Evolutionary conservation across 2,113 vertebrate genomes (phyloP).

Genomic region (Mustela lutreola): DNA sequence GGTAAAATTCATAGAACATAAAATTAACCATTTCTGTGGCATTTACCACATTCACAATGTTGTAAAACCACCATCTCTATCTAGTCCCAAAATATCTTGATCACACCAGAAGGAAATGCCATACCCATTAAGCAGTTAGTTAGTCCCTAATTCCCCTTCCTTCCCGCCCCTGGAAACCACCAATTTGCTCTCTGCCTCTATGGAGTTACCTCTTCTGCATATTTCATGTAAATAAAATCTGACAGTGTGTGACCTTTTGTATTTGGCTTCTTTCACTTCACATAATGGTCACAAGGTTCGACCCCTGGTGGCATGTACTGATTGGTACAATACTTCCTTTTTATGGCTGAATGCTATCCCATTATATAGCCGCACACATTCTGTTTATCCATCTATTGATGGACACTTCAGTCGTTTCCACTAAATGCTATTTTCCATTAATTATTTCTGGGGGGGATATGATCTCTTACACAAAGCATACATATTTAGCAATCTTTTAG

Average conservation of each 20-base stretch:
- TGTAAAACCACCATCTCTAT: background rate
- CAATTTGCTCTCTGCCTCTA: background rate
- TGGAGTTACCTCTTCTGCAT: background rate
- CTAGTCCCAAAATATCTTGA: conserved; percentile 20
- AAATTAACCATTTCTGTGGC: conserved; percentile 28
- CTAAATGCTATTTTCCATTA: conserved; percentile 26
- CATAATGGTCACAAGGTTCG: background rate
- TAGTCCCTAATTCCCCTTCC: background rate
- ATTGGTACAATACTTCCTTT: background rate
- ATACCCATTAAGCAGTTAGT: background rate
- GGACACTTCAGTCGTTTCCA: background rate
- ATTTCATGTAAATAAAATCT: background rate
- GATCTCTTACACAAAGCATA: conserved; percentile 10
- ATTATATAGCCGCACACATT: background rate
- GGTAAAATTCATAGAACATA: background rate
- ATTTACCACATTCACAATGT: background rate
- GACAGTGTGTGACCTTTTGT: background rate
- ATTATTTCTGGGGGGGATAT: background rate
- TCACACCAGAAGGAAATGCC: background rate
- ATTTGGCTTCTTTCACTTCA: background rate
- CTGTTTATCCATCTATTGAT: background rate
- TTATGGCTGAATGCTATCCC: background rate
- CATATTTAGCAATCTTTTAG: conserved; percentile 23
- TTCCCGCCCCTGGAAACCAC: background rate
- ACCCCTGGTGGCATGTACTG: background rate